phyloP scores from a whole-genome alignment of 1,140 invertebrate genomes.

The Mamestra configurata region DNA sequence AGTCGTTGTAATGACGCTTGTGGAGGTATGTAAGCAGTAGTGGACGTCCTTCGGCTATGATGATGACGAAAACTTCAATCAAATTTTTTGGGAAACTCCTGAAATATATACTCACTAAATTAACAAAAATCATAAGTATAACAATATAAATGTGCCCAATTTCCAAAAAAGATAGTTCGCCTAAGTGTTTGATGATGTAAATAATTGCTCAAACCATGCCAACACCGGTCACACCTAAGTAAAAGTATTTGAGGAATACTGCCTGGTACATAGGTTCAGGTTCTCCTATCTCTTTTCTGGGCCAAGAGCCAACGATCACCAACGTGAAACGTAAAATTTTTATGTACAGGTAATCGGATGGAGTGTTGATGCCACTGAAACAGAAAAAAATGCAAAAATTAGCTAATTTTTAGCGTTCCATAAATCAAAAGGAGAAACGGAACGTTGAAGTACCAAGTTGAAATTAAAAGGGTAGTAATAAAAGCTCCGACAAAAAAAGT shows the following conservation, averaged over 20 bases:
- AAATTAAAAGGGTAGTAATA: too few species aligned
- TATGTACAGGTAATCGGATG: slow-evolving; percentile 34
- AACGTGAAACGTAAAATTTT: slow-evolving; percentile 22
- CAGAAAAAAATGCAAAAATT: background rate
- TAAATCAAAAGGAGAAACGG: too few species aligned
- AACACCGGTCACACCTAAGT: background rate
- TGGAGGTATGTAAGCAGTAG: too few species aligned
- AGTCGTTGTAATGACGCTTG: too few species aligned
- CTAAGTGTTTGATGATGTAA: slow-evolving; percentile 1
- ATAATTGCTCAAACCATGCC: background rate
- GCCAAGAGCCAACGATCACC: slow-evolving; percentile 19
- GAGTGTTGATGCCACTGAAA: slow-evolving; percentile 24
- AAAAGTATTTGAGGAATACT: background rate
- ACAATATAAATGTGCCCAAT: slow-evolving; percentile 37
- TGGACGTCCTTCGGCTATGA: too few species aligned
- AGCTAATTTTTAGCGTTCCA: too few species aligned
- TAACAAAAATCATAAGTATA: slow-evolving; percentile 31
- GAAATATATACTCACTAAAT: background rate
- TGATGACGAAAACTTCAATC: too few species aligned
- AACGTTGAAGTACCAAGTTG: too few species aligned
- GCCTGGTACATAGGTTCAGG: background rate
- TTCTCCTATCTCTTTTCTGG: slow-evolving; percentile 21
- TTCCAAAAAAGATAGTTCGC: slow-evolving; percentile 34
- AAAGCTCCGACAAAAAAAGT: too few species aligned
- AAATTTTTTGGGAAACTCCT: background rate